Base-by-base conservation (phyloP, 30 jellyfish, hydroid and myxozoan species). In the Turritopsis dohrnii region DNA sequence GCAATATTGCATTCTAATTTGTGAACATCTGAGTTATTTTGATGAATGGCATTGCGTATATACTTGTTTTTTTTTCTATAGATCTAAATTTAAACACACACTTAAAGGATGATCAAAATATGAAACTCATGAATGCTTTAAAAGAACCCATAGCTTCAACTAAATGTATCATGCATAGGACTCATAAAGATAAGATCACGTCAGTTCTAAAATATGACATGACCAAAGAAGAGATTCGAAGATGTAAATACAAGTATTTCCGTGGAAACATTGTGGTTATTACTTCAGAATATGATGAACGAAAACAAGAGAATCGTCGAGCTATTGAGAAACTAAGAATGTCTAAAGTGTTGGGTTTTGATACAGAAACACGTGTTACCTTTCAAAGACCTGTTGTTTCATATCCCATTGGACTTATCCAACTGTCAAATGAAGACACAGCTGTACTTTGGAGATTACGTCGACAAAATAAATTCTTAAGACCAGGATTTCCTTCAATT, bases 271-370 rank as follows among this genome's bases (percentile, higher is more conserved):
- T 69, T n/a, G 31, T 23, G 28, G 77, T 69, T 16, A 69, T 69
- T 19, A n/a, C 77, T n/a, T 69, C 77, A 7, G 30, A n/a, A 69
- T 27, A 69, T 69, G 77, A 69, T 69, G 77, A 69, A 69, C 77
- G 30, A 16, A 69, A 69, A 19, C 28, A 19, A 69, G 77, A 69
- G 77, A 69, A 69, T 19, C 28, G 19, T n/a, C 16, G 9, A 69
- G 77, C 77, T 1, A 69, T 69, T n/a, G 30, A 69, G 30, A 23
- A 69, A 69, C 9, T 69, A 27, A 23, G 30, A 27, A 19, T 16
- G 30, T 69, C 77, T 69, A 69, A 69, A 69, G 30, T 69, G 8
- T 27, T 69, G 28, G 77, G 77, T 27, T 69, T 69, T 69, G 77
- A 69, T 27, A 69, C 77, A 1, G 77, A 69, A 69, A 69, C 77